Base-by-base conservation (phyloP, 2,113 vertebrate species). In the Lasiurus borealis region DNA sequence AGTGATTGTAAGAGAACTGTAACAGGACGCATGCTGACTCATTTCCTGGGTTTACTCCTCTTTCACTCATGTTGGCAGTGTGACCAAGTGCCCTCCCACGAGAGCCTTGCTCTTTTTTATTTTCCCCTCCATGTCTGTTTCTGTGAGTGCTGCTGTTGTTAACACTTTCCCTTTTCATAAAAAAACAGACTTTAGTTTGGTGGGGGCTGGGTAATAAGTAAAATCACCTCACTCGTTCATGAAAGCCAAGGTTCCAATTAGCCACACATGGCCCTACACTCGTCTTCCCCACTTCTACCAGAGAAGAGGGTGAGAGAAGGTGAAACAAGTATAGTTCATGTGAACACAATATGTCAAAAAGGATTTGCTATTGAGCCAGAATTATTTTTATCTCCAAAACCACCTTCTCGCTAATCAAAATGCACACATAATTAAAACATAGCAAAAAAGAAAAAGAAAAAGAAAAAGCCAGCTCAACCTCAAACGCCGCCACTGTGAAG, bases 321-420 rank as follows among this genome's bases (percentile, higher is more conserved):
- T 21, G 34, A 62, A 36, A 68, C 5, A n/a, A 64, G n/a, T 23
- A 54, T 16, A 46, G 76, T 59, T 48, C 34, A 44, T 48, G 23
- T 75, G 71, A 83, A 76, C 44, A 68, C 15, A 66, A 15, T 0
- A 66, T 12, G 29, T 34, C n/a, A 29, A 81, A 95, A 84, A 76
- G 23, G 40, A 90, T 64, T 34, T n/a, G 11, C 31, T 54, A 68
- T 6, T 52, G 36, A 54, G 27, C 21, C 85, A 62, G 48, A 91
- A 84, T 44, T 19, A 52, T 46, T 85, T 85, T 68, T 57, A 44
- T 46, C 88, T 94, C 89, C 13, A 57, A 64, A 92, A 94, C 73
- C 81, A 86, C 21, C n/a, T 44, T 86, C 40, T 77, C 40, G 62
- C 16, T 59, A 40, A 40, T 77, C 18, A 54, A 69, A 76, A 92